A percentile compares a stretch with the other conserved stretches of the same genome.
Conservation (phyloP, 2,797 vertebrate species). For the Hyperoplus lanceolatus region DNA sequence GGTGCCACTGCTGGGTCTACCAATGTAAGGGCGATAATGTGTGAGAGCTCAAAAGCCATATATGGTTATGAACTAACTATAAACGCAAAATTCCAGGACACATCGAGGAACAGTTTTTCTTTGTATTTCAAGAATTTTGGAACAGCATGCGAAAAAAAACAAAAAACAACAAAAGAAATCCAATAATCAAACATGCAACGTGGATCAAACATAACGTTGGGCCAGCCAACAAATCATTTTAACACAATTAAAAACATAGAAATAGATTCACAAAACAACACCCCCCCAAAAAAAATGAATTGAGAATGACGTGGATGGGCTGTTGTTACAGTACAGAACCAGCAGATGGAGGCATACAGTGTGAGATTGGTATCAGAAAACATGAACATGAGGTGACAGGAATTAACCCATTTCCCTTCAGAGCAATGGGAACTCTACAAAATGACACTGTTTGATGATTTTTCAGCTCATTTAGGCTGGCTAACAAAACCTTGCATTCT, state of each 20-base stretch:
- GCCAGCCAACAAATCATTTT: conserved; percentile 71
- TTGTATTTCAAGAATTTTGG: conserved; percentile 65
- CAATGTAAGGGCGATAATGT: not conserved
- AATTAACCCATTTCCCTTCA: not conserved
- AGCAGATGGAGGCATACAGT: conserved; percentile 75
- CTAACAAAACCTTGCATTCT: not conserved
- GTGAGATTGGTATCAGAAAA: conserved; percentile 37
- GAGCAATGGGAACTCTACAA: not conserved
- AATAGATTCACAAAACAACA: conserved; percentile 31
- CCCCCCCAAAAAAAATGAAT: not conserved
- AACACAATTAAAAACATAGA: conserved; percentile 29
- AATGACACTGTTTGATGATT: not conserved
- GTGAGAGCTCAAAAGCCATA: not conserved
- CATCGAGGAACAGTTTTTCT: conserved; percentile 25
- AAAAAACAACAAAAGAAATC: conserved; percentile 36
- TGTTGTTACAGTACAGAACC: conserved; percentile 69
- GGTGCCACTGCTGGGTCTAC: not conserved
- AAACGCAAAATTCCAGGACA: conserved; percentile 24
- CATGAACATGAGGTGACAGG: conserved; percentile 11
- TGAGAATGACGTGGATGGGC: conserved; percentile 5
- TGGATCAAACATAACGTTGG: conserved; percentile 61
- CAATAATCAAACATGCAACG: conserved; percentile 66
- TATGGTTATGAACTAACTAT: not conserved
- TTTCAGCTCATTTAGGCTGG: not conserved
- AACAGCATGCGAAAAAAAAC: conserved; percentile 61